Evolutionary conservation across 1,140 invertebrate species (phyloP), one percentile per base, ranked within the genome.

Genomic region (Trichoplusia ni): DNA sequence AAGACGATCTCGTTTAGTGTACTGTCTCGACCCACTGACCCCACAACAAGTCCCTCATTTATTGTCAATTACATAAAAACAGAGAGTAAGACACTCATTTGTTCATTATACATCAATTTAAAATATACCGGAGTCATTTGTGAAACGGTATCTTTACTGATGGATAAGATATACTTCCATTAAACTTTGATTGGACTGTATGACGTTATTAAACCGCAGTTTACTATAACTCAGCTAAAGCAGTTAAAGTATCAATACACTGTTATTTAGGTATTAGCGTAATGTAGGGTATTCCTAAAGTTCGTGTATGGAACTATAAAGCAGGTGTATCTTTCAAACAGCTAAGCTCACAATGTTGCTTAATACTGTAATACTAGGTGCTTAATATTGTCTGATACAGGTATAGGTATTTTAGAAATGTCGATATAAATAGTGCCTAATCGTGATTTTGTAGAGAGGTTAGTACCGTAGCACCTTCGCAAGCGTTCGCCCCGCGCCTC

Each of bases 341-440:
- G 29, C 42, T 35, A 21, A 60, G 42, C 42, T 33, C 29, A 60
- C 23, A 60, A 35, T 14, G 42, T 60, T 60, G 42, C 56, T 14
- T 47, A 60, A 60, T 47, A 35, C 40, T 46, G 31, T 46, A 37
- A 6, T 47, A 35, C 42, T 19, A 60, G 42, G 40, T 60, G 56
- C 27, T 60, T 60, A 60, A 60, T 60, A 60, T 60, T 56, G 38
- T 35, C 19, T 59, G 37, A 46, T 53, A 62, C 58, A 56, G 33
- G 63, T 59, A 51, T 47, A 71, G 64, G 62, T 71, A 66, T 75
- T 62, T 71, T 68, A 67, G 60, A 77, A 64, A 71, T 74, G 81
- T 83, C 82, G 75, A 86, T 80, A 83, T 83, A 84, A 84, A 76
- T 78, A 85, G 76, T 72, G 76, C 69, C 56, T 83, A 84, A 84